Base-by-base conservation (phyloP, 2,113 vertebrate species). In the Galbula dea region DNA sequence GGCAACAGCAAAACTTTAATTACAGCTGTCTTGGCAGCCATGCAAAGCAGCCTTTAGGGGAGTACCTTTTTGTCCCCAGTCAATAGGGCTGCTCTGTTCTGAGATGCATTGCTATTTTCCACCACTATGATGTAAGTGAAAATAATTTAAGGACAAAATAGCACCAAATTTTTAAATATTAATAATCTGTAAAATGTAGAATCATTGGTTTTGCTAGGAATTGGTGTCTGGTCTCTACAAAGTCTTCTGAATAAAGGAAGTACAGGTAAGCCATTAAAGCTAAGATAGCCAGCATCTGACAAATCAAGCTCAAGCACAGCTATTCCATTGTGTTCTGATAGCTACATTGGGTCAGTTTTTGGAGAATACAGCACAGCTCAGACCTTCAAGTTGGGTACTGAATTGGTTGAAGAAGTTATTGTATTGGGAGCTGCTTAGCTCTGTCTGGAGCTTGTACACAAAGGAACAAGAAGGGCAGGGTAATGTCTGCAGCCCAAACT, bases 1-100 rank as follows among this genome's bases (percentile, higher is more conserved):
- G 23, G 52, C 77, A 91, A 59, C 88, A 90, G 71, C n/a, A 45
- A 36, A 78, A 74, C 23, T 88, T 81, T 91, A n/a, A n/a, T n/a
- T 95, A 87, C 74, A 49, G 55, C 65, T 77, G 59, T 55, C 77
- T 83, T 84, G 90, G 87, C 86, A 96, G 93, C 88, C 80, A 93
- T 39, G 49, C 67, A 82, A 91, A 76, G 75, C 54, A 67, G n/a
- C 6, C 2, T 66, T 84, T 84, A 68, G 93, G 63, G 86, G 80
- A 95, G 88, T 18, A 65, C 16, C 62, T 82, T 68, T 26, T 91
- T 63, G 63, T 93, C 59, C 77, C 63, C 58, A 62, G 61, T 77
- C 67, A 75, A 9, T 12, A 49, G 43, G 74, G 19, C 68, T 88
- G 84, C 80, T 82, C 37, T 58, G 49, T 2, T 74, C 36, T 39